Percentiles rank a stretch among this genome's conserved stretches.
Evolutionary conservation across 2,113 vertebrate genomes (phyloP).

Genomic region (Carassius carassius): DNA sequence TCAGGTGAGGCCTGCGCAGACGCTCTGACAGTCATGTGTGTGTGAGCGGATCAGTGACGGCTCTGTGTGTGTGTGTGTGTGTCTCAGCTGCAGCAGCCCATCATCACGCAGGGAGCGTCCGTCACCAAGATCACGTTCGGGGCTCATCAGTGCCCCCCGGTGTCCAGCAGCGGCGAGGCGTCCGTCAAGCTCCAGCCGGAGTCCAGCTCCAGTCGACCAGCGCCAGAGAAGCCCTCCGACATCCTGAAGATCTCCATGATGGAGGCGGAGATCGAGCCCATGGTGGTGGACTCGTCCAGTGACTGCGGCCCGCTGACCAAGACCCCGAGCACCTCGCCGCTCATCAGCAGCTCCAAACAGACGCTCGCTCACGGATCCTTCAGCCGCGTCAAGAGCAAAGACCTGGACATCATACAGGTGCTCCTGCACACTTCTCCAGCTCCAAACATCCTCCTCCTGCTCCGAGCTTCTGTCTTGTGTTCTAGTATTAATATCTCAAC

Average conservation of each 20-base stretch:
- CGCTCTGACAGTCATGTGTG: neutral
- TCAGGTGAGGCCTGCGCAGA: constrained; percentile 78
- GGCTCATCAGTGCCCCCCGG: constrained; percentile 78
- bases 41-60: neutral
- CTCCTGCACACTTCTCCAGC: no score
- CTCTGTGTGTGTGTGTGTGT: neutral
- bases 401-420: constrained; percentile 86
- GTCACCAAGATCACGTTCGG: constrained; percentile 96
- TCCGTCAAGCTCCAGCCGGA: constrained; percentile 77
- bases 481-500: no score
- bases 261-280: constrained; percentile 92
- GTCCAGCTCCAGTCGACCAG: constrained; percentile 71
- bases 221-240: constrained; percentile 84
- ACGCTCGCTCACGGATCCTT: constrained; percentile 75
- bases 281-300: constrained; percentile 85
- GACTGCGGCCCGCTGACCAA: constrained; percentile 80
- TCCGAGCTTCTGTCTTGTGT: no score
- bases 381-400: constrained; percentile 82
- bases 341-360: constrained; percentile 79
- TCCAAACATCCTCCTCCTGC: no score
- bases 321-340: constrained; percentile 68
- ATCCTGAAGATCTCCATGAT: constrained; percentile 97
- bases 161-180: constrained; percentile 81
- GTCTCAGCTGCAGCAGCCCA: constrained; percentile 83
- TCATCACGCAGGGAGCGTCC: constrained; percentile 90